A percentile compares a stretch with the other conserved stretches of the same genome.
phyloP scores from a whole-genome alignment of 2,113 vertebrate species.

The Danionella cerebrum region DNA sequence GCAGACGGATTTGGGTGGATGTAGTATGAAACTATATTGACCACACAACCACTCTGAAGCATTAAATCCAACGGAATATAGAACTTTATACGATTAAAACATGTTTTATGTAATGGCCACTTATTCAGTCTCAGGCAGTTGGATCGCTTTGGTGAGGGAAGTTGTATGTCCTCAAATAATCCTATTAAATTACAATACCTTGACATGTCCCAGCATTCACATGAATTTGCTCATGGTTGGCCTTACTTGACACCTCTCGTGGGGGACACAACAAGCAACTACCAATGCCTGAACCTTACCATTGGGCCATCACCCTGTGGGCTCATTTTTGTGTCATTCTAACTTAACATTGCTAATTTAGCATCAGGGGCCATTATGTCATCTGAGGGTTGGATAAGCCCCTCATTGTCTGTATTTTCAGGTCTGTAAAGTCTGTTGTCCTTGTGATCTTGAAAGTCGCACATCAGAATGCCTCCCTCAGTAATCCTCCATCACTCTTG shows the following conservation, averaged over 20 bases:
- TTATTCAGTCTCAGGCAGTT: neutral
- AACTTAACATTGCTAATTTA: slow-evolving; percentile 38
- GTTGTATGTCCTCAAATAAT: neutral
- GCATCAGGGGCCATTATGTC: slow-evolving; percentile 26
- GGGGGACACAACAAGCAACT: slow-evolving; percentile 10
- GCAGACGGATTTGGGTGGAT: too few species aligned
- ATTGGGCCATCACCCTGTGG: slow-evolving; percentile 34
- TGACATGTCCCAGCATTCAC: neutral
- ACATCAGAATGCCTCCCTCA: neutral
- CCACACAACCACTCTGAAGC: too few species aligned
- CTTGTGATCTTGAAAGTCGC: slow-evolving; percentile 18
- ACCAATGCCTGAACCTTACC: slow-evolving; percentile 25
- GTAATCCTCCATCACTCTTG: neutral
- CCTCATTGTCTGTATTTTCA: slow-evolving; percentile 20
- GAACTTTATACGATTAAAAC: too few species aligned
- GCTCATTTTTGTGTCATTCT: slow-evolving; percentile 41
- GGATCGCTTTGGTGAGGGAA: neutral
- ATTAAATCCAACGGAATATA: too few species aligned
- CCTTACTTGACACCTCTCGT: slow-evolving; percentile 25
- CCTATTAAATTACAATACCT: slow-evolving; percentile 4
- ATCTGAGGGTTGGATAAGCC: slow-evolving; percentile 19
- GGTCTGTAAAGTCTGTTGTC: slow-evolving; percentile 23
- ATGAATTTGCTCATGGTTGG: slow-evolving; percentile 21
- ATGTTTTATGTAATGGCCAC: too few species aligned
- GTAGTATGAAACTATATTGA: too few species aligned